Evolutionary conservation across 1,140 invertebrate genomes (phyloP).

Genomic region (Bicyclus anynana): DNA sequence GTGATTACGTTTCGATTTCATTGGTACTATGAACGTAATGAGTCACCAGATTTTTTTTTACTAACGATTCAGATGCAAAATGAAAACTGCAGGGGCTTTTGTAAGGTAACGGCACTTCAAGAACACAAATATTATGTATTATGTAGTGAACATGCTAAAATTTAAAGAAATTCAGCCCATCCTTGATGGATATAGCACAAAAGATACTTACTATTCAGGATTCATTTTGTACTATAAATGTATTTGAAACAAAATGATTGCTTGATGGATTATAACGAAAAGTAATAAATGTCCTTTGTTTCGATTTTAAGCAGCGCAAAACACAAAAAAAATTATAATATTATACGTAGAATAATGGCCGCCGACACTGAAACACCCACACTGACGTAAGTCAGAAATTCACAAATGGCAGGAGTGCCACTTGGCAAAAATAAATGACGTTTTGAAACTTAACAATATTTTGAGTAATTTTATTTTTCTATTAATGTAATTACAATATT

Average conservation of each 20-base stretch:
- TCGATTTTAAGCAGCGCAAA: conserved; percentile 48
- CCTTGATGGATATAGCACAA: conserved; percentile 53
- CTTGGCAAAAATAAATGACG: conserved; percentile 65
- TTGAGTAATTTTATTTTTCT: too few species aligned
- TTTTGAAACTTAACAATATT: conserved; percentile 34
- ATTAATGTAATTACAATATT: too few species aligned
- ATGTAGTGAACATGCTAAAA: conserved; percentile 38
- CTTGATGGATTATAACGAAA: conserved; percentile 44
- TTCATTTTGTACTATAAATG: conserved; percentile 72
- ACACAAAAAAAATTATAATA: conserved; percentile 64
- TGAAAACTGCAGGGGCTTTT: not conserved
- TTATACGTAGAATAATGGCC: conserved; percentile 74
- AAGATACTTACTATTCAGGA: conserved; percentile 73
- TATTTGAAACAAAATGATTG: conserved; percentile 54
- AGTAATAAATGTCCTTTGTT: conserved; percentile 63
- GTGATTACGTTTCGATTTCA: conserved; percentile 65
- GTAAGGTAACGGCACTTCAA: not conserved
- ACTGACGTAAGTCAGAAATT: conserved; percentile 73
- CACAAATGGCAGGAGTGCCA: conserved; percentile 65
- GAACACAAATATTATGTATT: not conserved
- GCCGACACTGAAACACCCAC: conserved; percentile 70
- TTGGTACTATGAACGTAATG: conserved; percentile 59
- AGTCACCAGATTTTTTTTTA: conserved; percentile 48
- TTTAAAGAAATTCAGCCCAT: conserved; percentile 54
- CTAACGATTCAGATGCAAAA: not conserved